phyloP scores from a whole-genome alignment of 2,113 vertebrate genomes.

The Montifringilla adamsi region DNA sequence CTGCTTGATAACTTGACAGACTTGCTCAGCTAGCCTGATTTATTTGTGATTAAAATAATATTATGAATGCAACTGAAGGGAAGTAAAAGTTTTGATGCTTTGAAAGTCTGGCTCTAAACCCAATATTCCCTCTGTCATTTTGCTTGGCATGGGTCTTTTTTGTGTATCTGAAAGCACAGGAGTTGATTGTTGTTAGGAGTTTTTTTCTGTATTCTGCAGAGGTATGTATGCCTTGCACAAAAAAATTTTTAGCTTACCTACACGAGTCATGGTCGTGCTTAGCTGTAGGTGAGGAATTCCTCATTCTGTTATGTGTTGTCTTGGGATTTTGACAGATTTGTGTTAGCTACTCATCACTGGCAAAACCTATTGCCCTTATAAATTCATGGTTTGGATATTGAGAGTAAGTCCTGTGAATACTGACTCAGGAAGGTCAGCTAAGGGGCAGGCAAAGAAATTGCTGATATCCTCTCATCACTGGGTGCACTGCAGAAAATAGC shows the following conservation, averaged over 20 bases:
- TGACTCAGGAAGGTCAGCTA: conserved; percentile 57
- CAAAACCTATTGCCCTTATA: conserved; percentile 38
- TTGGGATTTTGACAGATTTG: conserved; percentile 57
- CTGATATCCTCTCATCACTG: neutral
- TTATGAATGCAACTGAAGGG: neutral
- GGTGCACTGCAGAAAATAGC: neutral
- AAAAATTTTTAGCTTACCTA: neutral
- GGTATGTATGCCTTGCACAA: neutral
- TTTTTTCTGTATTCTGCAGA: neutral
- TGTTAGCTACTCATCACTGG: neutral
- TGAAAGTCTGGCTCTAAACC: neutral
- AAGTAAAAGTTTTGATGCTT: neutral
- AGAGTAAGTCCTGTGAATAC: conserved; percentile 69
- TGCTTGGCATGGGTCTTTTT: neutral
- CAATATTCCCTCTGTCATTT: accelerated
- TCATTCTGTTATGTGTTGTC: neutral
- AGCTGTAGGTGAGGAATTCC: neutral
- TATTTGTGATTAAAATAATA: neutral
- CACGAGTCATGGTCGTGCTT: neutral
- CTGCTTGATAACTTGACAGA: neutral
- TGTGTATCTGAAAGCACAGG: neutral
- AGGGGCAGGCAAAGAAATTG: neutral
- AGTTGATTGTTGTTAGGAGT: accelerated
- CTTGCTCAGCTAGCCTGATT: neutral
- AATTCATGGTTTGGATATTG: conserved; percentile 71